Evolutionary conservation across 2,797 vertebrate species (phyloP).

Genomic region (Acridotheres tristis): DNA sequence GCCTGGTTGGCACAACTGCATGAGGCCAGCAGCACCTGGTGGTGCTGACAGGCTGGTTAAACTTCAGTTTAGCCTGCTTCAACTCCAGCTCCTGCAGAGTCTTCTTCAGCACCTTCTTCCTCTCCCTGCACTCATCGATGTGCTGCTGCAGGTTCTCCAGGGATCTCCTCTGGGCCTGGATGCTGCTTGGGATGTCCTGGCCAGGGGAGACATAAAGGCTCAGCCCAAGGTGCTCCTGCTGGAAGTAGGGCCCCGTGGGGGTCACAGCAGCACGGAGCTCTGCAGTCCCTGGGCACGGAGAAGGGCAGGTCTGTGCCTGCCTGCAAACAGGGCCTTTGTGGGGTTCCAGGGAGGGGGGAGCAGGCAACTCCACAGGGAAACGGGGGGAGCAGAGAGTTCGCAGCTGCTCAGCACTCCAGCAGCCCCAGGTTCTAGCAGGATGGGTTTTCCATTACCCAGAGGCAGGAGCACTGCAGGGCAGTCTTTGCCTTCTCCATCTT

Average conservation of each 20-base stretch:
- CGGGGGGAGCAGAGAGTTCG: accelerated
- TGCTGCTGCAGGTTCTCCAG: background rate
- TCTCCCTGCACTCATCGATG: background rate
- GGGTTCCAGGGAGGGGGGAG: background rate
- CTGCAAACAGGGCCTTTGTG: background rate
- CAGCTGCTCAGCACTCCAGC: accelerated
- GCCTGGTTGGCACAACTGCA: background rate
- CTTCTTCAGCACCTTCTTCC: background rate
- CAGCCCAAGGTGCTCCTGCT: background rate
- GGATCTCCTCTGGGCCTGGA: background rate
- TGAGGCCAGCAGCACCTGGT: background rate
- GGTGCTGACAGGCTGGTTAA: background rate
- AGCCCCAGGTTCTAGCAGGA: background rate
- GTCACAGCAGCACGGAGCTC: background rate
- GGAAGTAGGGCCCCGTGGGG: accelerated
- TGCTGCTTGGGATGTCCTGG: slow-evolving; percentile 13
- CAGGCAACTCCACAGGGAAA: accelerated
- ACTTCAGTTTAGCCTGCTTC: background rate
- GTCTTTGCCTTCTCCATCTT: background rate
- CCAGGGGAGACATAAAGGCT: background rate
- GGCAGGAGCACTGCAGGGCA: background rate
- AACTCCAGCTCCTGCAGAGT: background rate
- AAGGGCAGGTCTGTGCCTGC: background rate
- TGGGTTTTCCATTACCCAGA: background rate
- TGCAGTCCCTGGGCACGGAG: background rate